These are phyloP conservation scores for Vollenhovia emeryi DNA, from an alignment of 1,140 invertebrate species.

Conservation along the genomic window DNA sequence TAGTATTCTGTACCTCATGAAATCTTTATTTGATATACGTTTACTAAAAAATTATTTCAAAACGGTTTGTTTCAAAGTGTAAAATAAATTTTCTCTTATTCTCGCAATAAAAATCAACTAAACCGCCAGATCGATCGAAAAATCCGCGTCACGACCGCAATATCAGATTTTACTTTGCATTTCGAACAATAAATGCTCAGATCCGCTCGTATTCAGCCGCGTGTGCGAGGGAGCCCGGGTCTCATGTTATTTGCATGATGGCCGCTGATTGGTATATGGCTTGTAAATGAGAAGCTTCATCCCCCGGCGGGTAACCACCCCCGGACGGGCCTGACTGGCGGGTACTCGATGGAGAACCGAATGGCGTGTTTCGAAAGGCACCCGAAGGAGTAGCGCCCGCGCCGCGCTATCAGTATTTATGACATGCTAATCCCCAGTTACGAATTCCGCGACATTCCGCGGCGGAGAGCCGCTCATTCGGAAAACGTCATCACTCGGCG, in stretches of 20 bases:
- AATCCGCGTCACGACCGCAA: neutral
- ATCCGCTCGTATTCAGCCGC: conserved; percentile 19
- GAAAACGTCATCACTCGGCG: conserved; percentile 72
- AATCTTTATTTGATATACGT: neutral
- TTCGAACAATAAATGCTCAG: conserved; percentile 17
- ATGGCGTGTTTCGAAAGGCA: conserved; percentile 48
- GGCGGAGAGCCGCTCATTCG: conserved; percentile 74
- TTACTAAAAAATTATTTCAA: neutral
- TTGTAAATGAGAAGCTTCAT: conserved; percentile 66
- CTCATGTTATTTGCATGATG: conserved; percentile 66
- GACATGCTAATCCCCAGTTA: conserved; percentile 84
- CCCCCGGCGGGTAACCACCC: conserved; percentile 32
- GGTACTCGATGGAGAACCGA: conserved; percentile 35
- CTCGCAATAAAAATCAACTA: neutral
- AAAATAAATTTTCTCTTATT: neutral
- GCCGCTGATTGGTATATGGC: conserved; percentile 67
- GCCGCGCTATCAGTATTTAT: conserved; percentile 82
- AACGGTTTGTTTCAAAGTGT: neutral
- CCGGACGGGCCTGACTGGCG: conserved; percentile 3
- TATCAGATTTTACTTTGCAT: conserved; percentile 41
- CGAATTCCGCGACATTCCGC: conserved; percentile 81
- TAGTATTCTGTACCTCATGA: too few species aligned
- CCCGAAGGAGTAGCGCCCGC: conserved; percentile 50
- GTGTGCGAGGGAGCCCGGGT: conserved; percentile 41
- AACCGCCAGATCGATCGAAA: neutral